phyloP scores from a whole-genome alignment of 1,140 invertebrate genomes.

The Forficula auricularia region DNA sequence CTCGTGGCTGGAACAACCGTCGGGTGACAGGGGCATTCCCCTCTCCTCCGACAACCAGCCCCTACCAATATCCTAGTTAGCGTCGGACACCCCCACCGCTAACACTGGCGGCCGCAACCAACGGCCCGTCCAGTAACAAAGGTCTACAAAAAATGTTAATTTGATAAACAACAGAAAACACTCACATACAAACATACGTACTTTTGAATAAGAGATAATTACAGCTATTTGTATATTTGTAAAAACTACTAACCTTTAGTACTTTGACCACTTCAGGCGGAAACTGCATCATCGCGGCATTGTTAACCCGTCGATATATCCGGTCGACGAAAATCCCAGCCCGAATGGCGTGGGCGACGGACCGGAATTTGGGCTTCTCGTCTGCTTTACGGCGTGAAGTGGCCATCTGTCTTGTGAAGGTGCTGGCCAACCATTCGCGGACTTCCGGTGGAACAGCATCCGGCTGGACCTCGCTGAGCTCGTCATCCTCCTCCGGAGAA shows the following conservation, averaged over 20 bases:
- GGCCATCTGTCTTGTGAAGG: conserved; percentile 82
- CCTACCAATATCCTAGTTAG: too few relatives aligned
- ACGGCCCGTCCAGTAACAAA: too few relatives aligned
- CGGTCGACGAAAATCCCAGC: conserved; percentile 95
- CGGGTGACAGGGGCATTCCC: too few relatives aligned
- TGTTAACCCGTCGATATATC: conserved; percentile 78
- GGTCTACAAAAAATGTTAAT: too few relatives aligned
- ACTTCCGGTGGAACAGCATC: conserved; percentile 90
- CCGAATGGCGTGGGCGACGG: conserved; percentile 91
- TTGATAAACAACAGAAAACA: too few relatives aligned
- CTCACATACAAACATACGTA: too few relatives aligned
- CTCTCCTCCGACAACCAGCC: too few relatives aligned
- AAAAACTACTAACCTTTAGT: conserved; percentile 82
- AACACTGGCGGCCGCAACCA: too few relatives aligned
- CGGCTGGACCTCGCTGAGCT: conserved; percentile 85
- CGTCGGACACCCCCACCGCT: too few relatives aligned
- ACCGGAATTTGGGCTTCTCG: conserved; percentile 74
- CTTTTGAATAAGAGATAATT: too few relatives aligned
- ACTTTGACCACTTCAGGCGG: conserved; percentile 71
- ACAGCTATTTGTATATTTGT: too few relatives aligned
- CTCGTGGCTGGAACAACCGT: too few relatives aligned
- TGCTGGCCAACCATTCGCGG: conserved; percentile 89
- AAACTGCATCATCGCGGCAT: conserved; percentile 71
- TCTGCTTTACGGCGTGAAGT: conserved; percentile 53
- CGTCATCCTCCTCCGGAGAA: conserved; percentile 73